Percentiles rank a stretch among this genome's conserved stretches.
These are phyloP conservation scores for Chauna torquata DNA, from an alignment of 2,113 vertebrate species.

Conservation along the genomic window DNA sequence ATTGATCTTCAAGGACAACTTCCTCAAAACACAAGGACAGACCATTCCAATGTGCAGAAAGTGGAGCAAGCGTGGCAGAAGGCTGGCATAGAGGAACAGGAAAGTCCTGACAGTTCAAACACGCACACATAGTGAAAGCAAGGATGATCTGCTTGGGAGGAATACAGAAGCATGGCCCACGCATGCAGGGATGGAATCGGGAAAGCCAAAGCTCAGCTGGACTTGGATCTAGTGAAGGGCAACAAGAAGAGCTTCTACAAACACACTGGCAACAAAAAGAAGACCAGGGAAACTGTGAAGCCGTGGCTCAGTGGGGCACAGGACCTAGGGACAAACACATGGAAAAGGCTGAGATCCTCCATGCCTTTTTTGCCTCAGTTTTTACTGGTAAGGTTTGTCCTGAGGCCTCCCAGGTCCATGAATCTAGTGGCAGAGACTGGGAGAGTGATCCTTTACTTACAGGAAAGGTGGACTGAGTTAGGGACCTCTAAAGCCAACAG, in stretches of 20 bases:
- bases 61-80: not conserved
- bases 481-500: not conserved
- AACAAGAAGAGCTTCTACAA: not conserved
- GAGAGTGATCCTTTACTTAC: not conserved
- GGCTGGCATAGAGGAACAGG: not conserved
- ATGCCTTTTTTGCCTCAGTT: not conserved
- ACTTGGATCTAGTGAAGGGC: not conserved
- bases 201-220: not conserved
- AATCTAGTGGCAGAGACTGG: not conserved
- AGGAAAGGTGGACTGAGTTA: not conserved
- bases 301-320: not conserved
- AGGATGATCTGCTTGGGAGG: not conserved
- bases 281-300: not conserved
- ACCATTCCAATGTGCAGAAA: not conserved
- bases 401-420: not conserved
- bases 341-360: not conserved
- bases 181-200: not conserved
- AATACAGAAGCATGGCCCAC: not conserved
- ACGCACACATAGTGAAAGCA: not conserved
- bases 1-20: not conserved
- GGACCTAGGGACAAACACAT: not conserved
- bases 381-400: not conserved
- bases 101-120: not conserved
- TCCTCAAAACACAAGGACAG: not conserved
- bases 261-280: not conserved